These are phyloP conservation scores for Callipepla californica DNA, from an alignment of 2,113 vertebrate species.

Conservation along the genomic window DNA sequence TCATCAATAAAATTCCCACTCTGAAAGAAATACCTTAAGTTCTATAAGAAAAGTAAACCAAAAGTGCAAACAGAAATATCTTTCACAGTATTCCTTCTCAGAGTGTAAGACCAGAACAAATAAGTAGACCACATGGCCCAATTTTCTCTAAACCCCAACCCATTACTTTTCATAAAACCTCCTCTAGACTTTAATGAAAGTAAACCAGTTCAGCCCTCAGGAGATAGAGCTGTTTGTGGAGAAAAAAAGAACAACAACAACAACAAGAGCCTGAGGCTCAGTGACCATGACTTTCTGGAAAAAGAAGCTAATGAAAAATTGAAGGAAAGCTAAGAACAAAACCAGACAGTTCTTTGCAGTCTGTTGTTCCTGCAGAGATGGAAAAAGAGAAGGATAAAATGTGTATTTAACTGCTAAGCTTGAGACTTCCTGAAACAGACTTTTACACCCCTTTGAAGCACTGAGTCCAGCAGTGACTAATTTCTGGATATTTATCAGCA, in stretches of 20 bases:
- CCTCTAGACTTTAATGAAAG: not conserved
- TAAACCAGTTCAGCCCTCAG: conserved; percentile 17
- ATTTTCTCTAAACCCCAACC: not conserved
- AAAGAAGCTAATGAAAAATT: not conserved
- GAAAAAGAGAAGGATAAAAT: not conserved
- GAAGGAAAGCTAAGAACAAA: not conserved
- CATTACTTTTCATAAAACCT: conserved; percentile 1
- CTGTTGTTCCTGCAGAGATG: not conserved
- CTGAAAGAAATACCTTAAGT: not conserved
- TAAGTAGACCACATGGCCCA: not conserved
- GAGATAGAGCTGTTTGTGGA: not conserved
- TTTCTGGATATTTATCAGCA: not conserved
- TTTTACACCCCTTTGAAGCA: not conserved
- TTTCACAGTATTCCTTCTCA: not conserved
- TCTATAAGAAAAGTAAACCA: not conserved
- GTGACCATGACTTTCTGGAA: not conserved
- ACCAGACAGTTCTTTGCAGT: not conserved
- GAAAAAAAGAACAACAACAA: not conserved
- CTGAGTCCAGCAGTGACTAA: not conserved
- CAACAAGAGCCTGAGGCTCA: conserved; percentile 2
- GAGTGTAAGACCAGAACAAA: not conserved
- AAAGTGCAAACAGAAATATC: not conserved
- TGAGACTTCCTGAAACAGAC: not conserved
- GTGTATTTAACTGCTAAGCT: not conserved
- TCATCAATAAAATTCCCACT: not conserved